Evolutionary conservation across 2,113 vertebrate species (phyloP).

Genomic region (Lontra canadensis): DNA sequence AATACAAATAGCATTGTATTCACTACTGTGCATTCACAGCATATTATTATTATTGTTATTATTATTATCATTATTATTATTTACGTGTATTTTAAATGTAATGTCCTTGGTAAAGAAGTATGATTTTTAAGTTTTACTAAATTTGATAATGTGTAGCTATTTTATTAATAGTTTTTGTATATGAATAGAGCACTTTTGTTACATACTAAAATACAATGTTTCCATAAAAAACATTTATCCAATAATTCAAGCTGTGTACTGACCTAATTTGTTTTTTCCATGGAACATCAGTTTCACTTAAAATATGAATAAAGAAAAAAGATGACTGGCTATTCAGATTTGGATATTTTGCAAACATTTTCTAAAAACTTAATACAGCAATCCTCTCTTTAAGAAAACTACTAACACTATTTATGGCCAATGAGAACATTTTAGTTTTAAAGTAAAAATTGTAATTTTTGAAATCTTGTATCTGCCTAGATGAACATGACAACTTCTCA

Average conservation of each 20-base stretch:
- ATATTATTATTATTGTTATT: not conserved
- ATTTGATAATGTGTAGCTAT: not conserved
- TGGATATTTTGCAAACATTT: not conserved
- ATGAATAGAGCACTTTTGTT: not conserved
- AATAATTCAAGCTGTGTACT: not conserved
- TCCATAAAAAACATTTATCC: not conserved
- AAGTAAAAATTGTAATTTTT: not conserved
- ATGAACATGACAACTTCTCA: not conserved
- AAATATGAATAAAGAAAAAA: not conserved
- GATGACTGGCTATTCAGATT: not conserved
- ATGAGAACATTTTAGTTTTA: not conserved
- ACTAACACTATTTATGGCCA: not conserved
- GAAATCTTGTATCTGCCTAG: not conserved
- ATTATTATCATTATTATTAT: not conserved
- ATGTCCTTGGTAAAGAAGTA: not conserved
- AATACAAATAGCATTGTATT: not conserved
- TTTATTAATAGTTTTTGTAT: not conserved
- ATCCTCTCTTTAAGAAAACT: not conserved
- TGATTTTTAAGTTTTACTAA: constrained; percentile 32
- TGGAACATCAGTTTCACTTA: not conserved
- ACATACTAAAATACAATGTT: not conserved
- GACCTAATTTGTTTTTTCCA: not conserved
- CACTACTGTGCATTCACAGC: not conserved
- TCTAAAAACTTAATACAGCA: not conserved
- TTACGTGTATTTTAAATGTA: not conserved